Base-by-base conservation (phyloP, 2,888 invertebrate species). In the Steinernema scapterisci region DNA sequence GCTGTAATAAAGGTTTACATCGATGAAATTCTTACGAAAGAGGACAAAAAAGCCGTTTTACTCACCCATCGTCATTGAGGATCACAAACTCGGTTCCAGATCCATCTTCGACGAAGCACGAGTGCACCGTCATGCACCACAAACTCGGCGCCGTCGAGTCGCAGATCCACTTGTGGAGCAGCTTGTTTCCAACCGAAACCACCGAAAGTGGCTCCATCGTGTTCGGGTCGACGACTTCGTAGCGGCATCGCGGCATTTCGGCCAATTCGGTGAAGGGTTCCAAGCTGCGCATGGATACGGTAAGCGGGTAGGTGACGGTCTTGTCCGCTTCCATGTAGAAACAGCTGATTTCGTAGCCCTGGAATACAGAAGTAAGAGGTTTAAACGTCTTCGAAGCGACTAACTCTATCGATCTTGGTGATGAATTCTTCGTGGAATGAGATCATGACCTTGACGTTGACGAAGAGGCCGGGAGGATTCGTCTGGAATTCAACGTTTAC, bases 101-200 rank as follows among this genome's bases (percentile, higher is more conserved):
- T 19, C 85, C 86, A 71, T 87, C 87, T 74, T 87, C 83, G 25
- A 87, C 85, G n/a, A 80, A 80, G 76, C 86, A 87, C 9, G 82
- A 80, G 74, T 87, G 85, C 0, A 87, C 86, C n/a, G 78, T 75
- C 87, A 87, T 87, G 63, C 87, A 87, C 85, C 85, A 87, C 6
- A 86, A 76, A 70, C 84, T 78, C 1, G 84, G 82, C 48, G 85
- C 80, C 6, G 81, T 74, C 54, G 83, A 82, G 51, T 85, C 84
- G 74, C 87, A 87, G 43, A 79, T 84, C 79, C 74, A 86, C 25
- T 80, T 81, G 76, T 86, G 86, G 45, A 83, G 82, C 19, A 86
- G 77, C 44, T 81, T 80, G 70, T 81, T 81, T 31, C 85, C 85
- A 0, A 85, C 85, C 11, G 84, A 81, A 13, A 86, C 86, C 27